Conservation (phyloP, 2,797 vertebrate species). For the Paratrypauchen microcephalus region DNA sequence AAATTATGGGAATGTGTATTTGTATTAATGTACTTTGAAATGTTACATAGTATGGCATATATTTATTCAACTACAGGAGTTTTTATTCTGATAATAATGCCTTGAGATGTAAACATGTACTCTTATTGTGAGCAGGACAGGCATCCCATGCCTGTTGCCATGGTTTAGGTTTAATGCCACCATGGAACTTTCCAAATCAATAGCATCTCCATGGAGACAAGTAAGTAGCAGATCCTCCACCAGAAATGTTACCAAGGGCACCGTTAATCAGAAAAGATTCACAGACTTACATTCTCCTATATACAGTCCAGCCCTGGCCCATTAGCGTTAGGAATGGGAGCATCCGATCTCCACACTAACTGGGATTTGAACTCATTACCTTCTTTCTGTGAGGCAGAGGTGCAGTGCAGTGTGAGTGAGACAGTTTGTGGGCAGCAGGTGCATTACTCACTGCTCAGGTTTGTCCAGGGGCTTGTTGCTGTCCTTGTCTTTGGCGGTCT, state of each 20-base stretch:
- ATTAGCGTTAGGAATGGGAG: background rate
- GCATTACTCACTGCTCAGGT: slow-evolving; percentile 93
- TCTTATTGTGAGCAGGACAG: too few species aligned
- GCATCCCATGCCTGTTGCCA: too few species aligned
- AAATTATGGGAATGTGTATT: background rate
- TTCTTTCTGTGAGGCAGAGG: background rate
- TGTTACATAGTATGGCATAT: too few species aligned
- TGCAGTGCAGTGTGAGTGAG: background rate
- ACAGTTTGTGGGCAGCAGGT: background rate
- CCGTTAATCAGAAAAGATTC: background rate
- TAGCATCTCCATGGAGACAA: too few species aligned
- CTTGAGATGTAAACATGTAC: too few species aligned
- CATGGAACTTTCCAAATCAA: too few species aligned
- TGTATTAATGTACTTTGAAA: background rate
- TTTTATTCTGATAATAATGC: too few species aligned
- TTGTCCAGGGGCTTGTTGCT: slow-evolving; percentile 91
- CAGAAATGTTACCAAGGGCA: too few species aligned
- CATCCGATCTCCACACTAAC: background rate
- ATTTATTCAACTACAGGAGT: too few species aligned
- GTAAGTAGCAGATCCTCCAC: too few species aligned
- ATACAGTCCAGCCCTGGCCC: background rate
- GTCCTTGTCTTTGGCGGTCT: slow-evolving; percentile 91
- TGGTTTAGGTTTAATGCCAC: too few species aligned
- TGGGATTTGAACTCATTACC: background rate
- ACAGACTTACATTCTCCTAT: background rate